Evolutionary conservation across 1,140 invertebrate species (phyloP).

Genomic region (Meloidogyne floridensis): DNA sequence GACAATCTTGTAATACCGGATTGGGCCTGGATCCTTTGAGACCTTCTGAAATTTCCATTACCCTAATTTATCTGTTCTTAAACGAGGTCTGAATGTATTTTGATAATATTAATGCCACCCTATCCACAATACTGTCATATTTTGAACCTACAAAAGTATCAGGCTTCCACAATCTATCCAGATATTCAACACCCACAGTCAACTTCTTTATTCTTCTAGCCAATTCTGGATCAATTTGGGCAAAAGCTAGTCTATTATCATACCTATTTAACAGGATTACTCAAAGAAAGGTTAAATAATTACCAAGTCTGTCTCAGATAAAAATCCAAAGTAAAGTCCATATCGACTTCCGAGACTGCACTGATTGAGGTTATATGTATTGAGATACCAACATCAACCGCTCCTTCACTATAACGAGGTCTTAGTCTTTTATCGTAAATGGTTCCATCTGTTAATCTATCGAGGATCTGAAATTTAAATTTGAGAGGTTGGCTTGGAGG

Average conservation of each 20-base stretch:
- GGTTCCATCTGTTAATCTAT: slow-evolving; percentile 51
- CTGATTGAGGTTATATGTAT: slow-evolving; percentile 62
- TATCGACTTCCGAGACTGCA: slow-evolving; percentile 71
- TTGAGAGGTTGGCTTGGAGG: neutral
- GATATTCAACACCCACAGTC: slow-evolving; percentile 81
- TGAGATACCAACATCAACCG: slow-evolving; percentile 64
- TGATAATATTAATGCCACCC: no score
- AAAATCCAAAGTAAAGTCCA: slow-evolving; percentile 52
- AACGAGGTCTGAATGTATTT: no score
- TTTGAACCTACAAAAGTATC: slow-evolving; percentile 73
- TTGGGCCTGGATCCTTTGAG: no score
- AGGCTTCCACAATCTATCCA: slow-evolving; percentile 96
- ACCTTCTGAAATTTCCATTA: no score
- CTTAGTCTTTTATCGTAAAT: slow-evolving; percentile 92
- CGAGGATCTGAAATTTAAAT: slow-evolving; percentile 42
- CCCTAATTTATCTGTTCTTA: no score
- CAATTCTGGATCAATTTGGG: slow-evolving; percentile 75
- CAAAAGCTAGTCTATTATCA: slow-evolving; percentile 87
- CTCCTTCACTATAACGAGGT: slow-evolving; percentile 90
- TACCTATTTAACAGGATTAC: slow-evolving; percentile 74
- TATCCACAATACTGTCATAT: no score
- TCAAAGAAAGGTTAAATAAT: neutral
- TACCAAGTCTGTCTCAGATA: slow-evolving; percentile 83
- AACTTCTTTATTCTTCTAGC: slow-evolving; percentile 74
- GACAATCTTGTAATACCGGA: no score